phyloP scores from a whole-genome alignment of 2,113 vertebrate species.

The Oceanites oceanicus region DNA sequence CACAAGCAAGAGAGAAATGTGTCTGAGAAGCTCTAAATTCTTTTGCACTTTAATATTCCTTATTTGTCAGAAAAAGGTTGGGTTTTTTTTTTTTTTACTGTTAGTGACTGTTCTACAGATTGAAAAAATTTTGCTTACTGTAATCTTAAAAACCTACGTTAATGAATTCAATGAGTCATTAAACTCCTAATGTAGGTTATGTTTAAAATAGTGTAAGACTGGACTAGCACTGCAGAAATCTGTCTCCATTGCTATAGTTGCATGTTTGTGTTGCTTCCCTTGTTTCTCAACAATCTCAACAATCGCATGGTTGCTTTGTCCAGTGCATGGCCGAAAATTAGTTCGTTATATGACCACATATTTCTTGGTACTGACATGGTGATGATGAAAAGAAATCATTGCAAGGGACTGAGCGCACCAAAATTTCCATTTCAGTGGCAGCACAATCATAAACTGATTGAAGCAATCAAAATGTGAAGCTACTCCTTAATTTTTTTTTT shows the following conservation, averaged over 20 bases:
- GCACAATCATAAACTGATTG: not conserved
- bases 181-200: not conserved
- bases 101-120: not conserved
- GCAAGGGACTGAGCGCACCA: not conserved
- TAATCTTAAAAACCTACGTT: not conserved
- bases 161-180: not conserved
- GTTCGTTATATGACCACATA: fast-evolving
- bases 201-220: not conserved
- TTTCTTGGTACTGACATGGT: not conserved
- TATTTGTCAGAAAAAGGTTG: not conserved
- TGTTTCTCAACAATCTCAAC: not conserved
- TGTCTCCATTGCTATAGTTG: not conserved
- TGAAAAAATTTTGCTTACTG: not conserved
- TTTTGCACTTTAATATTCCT: not conserved
- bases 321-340: not conserved
- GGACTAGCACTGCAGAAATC: not conserved
- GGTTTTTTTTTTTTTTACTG: fast-evolving
- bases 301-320: not conserved
- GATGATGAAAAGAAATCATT: not conserved
- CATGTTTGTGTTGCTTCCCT: not conserved
- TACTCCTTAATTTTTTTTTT: not conserved
- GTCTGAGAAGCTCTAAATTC: not conserved
- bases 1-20: not conserved
- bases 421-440: not conserved
- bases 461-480: not conserved